A percentile compares a stretch with the other conserved stretches of the same genome.
Evolutionary conservation across 2,113 vertebrate genomes (phyloP).

Genomic region (Tiliqua scincoides): DNA sequence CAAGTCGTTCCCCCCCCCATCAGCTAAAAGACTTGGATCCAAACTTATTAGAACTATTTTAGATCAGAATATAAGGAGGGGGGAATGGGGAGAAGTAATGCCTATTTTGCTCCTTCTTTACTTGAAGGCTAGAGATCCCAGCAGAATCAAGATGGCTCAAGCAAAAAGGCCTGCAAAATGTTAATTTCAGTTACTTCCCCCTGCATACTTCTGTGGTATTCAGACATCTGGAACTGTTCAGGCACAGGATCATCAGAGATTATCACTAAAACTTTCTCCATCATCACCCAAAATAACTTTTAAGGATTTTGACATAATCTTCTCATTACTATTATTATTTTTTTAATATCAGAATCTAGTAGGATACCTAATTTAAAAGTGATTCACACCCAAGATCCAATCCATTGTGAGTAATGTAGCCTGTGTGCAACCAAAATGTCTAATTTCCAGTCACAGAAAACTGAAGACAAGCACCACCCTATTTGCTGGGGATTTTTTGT

Average conservation of each 20-base stretch:
- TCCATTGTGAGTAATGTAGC: too few species aligned
- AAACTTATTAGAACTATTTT: too few species aligned
- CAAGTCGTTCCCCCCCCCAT: too few species aligned
- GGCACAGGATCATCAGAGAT: slow-evolving; percentile 64
- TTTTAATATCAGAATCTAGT: slow-evolving; percentile 46
- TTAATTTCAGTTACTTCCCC: too few species aligned
- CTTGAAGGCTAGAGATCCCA: slow-evolving; percentile 41
- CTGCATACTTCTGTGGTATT: slow-evolving; percentile 28
- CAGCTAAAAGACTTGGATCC: too few species aligned
- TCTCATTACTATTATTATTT: slow-evolving; percentile 25
- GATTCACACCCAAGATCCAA: not conserved
- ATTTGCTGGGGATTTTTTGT: too few species aligned
- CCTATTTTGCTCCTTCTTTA: slow-evolving; percentile 55
- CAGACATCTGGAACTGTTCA: slow-evolving; percentile 75
- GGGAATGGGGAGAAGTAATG: not conserved
- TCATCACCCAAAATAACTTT: slow-evolving; percentile 66
- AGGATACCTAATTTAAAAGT: slow-evolving; percentile 51
- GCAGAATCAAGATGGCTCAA: slow-evolving; percentile 43
- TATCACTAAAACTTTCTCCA: slow-evolving; percentile 66
- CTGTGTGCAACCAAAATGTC: too few species aligned
- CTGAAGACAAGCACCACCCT: too few species aligned
- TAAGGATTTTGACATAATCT: slow-evolving; percentile 60
- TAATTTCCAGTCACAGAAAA: too few species aligned
- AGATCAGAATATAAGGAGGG: too few species aligned
- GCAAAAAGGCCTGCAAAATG: slow-evolving; percentile 49